Base-by-base conservation (phyloP, 2,113 vertebrate species). In the Spea bombifrons region DNA sequence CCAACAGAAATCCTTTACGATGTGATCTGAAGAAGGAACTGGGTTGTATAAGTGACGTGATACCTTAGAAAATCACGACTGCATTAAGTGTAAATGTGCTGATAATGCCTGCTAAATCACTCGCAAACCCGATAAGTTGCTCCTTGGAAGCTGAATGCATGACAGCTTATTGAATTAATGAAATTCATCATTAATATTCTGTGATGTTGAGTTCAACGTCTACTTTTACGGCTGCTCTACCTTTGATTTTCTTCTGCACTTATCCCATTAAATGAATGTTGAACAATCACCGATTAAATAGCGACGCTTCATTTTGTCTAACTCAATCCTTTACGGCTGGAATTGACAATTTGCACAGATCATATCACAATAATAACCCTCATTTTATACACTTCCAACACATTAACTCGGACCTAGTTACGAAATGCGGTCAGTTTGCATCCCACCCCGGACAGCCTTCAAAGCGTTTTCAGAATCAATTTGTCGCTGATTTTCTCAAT, bases 361-460 rank as follows among this genome's bases (percentile, higher is more conserved):
- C 83, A 76, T 83, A 84, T 83, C 82, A 82, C 84, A 0, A 67
- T 76, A 83, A 76, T 69, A 76, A 76, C 55, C 85, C 80, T 81
- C 74, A 82, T 81, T 78, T 8, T 1, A 73, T 66, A 68, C 53
- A 76, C 70, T 47, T 78, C 78, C 81, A 71, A 87, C 83, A 85
- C 84, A 87, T 87, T 88, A 88, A 88, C 86, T 84, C 78, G 74
- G 30, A 49, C 75, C 53, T 68, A 83, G 84, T 83, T 84, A 87
- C 86, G 85, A 86, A 85, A 83, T 82, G 85, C 83, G 83, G 76
- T 53, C 83, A 85, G 73, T 77, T 84, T 75, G 83, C 83, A 81
- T 81, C 80, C 83, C 0, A 48, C 81, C 81, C 81, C 66, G 84
- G 84, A 88, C 85, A 87, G 85, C 84, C 84, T 81, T 77, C 81